Evolutionary conservation across 2,113 vertebrate species (phyloP), one percentile per base, ranked within the genome.

Genomic region (Eidolon helvum): DNA sequence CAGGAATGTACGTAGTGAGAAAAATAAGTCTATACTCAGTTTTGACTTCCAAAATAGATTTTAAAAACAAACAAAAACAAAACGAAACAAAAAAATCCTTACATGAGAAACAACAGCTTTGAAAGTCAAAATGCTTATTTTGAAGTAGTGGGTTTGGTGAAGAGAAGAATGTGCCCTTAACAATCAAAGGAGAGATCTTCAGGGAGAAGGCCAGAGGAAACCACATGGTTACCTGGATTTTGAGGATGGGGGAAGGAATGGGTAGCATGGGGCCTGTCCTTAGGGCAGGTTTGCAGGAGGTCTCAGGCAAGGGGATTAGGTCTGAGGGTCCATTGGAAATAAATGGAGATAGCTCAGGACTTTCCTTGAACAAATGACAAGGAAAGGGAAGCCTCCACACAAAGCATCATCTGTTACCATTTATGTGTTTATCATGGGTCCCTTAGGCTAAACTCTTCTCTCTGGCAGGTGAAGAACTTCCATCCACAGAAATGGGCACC

Each of bases 51-150:
- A 82, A 89, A 94, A 72, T 40, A 57, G 15, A 43, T 35, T 38
- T 10, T 16, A 78, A 77, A 78, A 9, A 97, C 87, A 55, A 24
- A 59, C 57, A 59, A n/a, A 28, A 28, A 16, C 2, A 57, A 57
- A 79, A 79, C 10, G 15, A 16, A 50, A 50, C 50, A 50, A 50
- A 50, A 50, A 50, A 50, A 50, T 50, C 50, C 28, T 59, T 48
- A 87, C 4, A 78, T 38, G 65, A 92, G 22, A 92, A 92, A 95
- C 16, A 89, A 85, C 2, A 83, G 65, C 35, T n/a, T 50, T 75
- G 43, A 80, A 86, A 80, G 16, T 5, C 38, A 72, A 92, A 94
- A 90, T 10, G 50, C 30, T 94, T 87, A 45, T 87, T 89, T 92
- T 33, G 1, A 65, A 96, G 55, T 16, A 87, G 10, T 26, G 35